A percentile compares a stretch with the other conserved stretches of the same genome.
These are phyloP conservation scores for Vanacampus margaritifer DNA, from an alignment of 2,113 vertebrate genomes.

Conservation along the genomic window DNA sequence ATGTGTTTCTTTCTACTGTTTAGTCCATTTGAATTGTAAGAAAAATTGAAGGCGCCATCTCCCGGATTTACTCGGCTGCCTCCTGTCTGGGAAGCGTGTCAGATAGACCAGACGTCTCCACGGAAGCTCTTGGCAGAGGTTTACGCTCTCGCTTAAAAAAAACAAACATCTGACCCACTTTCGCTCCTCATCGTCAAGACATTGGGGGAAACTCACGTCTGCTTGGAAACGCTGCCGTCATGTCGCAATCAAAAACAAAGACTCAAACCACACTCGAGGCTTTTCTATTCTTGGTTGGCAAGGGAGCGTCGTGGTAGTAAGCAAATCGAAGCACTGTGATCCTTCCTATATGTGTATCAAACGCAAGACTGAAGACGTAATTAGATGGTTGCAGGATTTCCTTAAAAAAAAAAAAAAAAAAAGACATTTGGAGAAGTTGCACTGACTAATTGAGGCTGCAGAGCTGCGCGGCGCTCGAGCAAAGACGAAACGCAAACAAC, in stretches of 20 bases:
- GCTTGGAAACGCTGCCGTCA: neutral
- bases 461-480: neutral
- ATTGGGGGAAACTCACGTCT: neutral
- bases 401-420: neutral
- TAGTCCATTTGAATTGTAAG: neutral
- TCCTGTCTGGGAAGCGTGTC: constrained; percentile 19
- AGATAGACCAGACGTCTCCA: constrained; percentile 29
- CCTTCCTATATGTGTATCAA: neutral
- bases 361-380: neutral
- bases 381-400: neutral
- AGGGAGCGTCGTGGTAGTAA: constrained; percentile 49
- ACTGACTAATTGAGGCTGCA: neutral
- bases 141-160: constrained; percentile 20
- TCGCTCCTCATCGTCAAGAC: constrained; percentile 31
- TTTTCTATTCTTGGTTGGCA: neutral
- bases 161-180: constrained; percentile 59
- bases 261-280: neutral
- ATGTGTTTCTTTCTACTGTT: neutral
- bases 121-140: constrained; percentile 44
- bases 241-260: neutral
- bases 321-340: constrained; percentile 43
- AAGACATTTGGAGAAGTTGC: neutral
- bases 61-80: neutral
- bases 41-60: neutral
- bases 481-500: neutral